These are phyloP conservation scores for Apeltes quadracus DNA, from an alignment of 2,113 vertebrate species.

Conservation along the genomic window DNA sequence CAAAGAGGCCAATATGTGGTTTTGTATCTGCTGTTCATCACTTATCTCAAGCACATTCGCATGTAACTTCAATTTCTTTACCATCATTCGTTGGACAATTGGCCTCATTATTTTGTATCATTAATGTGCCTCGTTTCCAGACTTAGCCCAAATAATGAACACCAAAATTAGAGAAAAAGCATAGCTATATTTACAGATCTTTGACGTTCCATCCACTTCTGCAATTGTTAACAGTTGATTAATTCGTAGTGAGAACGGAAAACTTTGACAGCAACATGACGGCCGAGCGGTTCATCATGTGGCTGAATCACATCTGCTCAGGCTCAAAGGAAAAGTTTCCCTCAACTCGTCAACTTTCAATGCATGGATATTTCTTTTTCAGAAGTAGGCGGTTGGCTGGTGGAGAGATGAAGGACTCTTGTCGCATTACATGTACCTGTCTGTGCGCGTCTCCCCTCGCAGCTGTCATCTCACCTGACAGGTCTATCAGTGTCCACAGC, in stretches of 20 bases:
- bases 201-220: too few species aligned
- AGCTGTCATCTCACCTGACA: conserved; percentile 80
- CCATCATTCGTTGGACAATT: neutral
- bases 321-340: conserved; percentile 64
- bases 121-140: neutral
- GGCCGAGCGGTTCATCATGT: neutral
- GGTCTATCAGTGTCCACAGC: conserved; percentile 78
- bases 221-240: too few species aligned
- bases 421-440: conserved; percentile 80
- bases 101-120: neutral
- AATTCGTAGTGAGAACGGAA: neutral
- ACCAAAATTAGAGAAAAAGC: neutral
- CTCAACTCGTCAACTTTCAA: conserved; percentile 60
- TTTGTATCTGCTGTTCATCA: neutral
- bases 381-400: neutral
- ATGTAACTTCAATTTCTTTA: neutral
- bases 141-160: neutral
- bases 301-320: conserved; percentile 56
- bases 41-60: neutral
- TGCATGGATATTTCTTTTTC: conserved; percentile 56
- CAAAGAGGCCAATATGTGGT: neutral
- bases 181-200: neutral
- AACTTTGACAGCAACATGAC: conserved; percentile 1
- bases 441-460: conserved; percentile 53
- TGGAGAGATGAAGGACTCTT: conserved; percentile 54